Percentiles rank a stretch among this genome's conserved stretches.
phyloP scores from a whole-genome alignment of 2,888 invertebrate species.

The Idaea aversata region DNA sequence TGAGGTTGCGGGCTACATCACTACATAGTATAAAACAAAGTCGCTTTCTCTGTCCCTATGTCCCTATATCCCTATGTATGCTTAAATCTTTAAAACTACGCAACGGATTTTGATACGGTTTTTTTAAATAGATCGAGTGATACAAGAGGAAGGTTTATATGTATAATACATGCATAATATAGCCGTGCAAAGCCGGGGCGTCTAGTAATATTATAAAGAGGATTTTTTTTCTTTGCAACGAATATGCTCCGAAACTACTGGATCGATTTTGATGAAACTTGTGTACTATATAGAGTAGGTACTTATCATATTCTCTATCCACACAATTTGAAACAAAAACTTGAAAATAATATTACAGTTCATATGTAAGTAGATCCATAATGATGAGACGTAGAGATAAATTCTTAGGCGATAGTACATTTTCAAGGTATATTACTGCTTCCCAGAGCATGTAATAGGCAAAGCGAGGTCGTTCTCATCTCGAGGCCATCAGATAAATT shows the following conservation, averaged over 20 bases:
- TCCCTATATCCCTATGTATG: too few species aligned
- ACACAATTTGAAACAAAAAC: neutral
- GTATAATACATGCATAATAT: too few species aligned
- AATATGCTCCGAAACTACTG: neutral
- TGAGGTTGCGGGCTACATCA: too few species aligned
- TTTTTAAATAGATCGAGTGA: too few species aligned
- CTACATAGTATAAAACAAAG: too few species aligned
- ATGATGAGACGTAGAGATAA: conserved; percentile 1
- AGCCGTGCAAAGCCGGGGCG: too few species aligned
- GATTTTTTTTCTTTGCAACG: too few species aligned
- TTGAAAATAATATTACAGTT: neutral
- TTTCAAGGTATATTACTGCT: neutral
- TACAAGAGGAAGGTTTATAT: too few species aligned
- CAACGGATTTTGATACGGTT: too few species aligned
- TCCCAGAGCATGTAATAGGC: conserved; percentile 10
- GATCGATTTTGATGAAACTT: neutral
- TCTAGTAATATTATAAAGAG: too few species aligned
- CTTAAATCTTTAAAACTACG: too few species aligned
- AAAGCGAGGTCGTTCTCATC: conserved; percentile 20
- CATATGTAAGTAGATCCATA: neutral
- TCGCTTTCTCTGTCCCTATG: too few species aligned
- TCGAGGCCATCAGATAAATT: conserved; percentile 25
- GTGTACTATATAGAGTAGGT: neutral
- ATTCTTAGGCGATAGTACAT: neutral
- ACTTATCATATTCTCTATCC: neutral